These are phyloP conservation scores for Polymixis lichenea DNA, from an alignment of 2,888 invertebrate species.

Conservation along the genomic window DNA sequence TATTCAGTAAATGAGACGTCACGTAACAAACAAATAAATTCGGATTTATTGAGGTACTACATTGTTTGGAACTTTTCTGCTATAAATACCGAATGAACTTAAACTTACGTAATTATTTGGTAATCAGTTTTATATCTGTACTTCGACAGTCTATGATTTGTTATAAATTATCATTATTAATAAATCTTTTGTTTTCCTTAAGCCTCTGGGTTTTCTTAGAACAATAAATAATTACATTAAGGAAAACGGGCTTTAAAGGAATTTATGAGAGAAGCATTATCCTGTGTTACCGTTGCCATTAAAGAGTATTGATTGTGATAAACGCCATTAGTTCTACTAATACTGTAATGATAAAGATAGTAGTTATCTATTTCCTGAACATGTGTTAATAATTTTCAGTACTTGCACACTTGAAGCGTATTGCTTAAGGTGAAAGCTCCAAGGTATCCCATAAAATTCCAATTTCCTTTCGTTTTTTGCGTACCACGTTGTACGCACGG, in stretches of 20 bases:
- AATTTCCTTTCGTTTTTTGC: too few species aligned
- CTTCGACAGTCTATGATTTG: conserved; percentile 12
- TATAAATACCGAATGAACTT: background rate
- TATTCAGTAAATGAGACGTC: background rate
- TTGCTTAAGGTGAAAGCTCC: background rate
- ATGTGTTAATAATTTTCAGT: conserved; percentile 8
- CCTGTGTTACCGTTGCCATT: conserved; percentile 15
- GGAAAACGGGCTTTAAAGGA: conserved; percentile 40
- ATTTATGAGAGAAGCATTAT: conserved; percentile 34
- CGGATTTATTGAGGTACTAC: background rate
- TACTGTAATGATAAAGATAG: conserved; percentile 20
- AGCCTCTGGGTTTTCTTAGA: conserved; percentile 36
- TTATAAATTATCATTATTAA: conserved; percentile 20
- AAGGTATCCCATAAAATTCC: too few species aligned
- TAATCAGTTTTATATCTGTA: conserved; percentile 30
- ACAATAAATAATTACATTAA: conserved; percentile 38
- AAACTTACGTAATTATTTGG: conserved; percentile 7
- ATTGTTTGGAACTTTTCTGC: background rate
- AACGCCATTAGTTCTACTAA: conserved; percentile 2
- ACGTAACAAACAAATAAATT: background rate
- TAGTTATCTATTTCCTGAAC: conserved; percentile 5
- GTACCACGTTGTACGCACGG: too few species aligned
- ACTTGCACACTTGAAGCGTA: background rate
- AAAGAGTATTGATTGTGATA: conserved; percentile 20
- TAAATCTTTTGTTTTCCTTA: conserved; percentile 30